A percentile compares a stretch with the other conserved stretches of the same genome.
Evolutionary conservation across 1,140 invertebrate genomes (phyloP).

Genomic region (Drosophila biarmipes): DNA sequence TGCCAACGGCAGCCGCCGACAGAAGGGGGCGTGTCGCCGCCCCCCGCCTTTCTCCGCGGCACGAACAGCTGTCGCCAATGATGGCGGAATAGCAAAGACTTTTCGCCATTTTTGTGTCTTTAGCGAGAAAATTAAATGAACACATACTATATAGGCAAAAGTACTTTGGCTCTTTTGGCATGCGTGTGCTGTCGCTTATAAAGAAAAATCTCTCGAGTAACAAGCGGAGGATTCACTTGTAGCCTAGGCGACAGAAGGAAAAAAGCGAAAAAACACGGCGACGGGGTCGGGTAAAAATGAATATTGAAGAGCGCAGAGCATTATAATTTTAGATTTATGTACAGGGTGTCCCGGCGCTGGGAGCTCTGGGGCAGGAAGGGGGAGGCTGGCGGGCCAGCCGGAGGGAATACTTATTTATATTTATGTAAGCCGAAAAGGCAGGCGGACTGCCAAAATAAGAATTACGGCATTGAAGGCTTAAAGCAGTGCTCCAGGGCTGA

Average conservation of each 20-base stretch:
- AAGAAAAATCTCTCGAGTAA: slow-evolving; percentile 71
- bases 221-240: slow-evolving; percentile 52
- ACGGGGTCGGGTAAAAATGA: slow-evolving; percentile 32
- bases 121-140: slow-evolving; percentile 80
- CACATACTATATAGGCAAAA: slow-evolving; percentile 66
- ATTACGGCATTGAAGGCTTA: slow-evolving; percentile 56
- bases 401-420: slow-evolving; percentile 50
- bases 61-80: slow-evolving; percentile 78
- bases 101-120: slow-evolving; percentile 69
- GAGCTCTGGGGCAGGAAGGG: neutral
- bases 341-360: slow-evolving; percentile 60
- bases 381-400: slow-evolving; percentile 21
- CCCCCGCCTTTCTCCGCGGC: slow-evolving; percentile 13
- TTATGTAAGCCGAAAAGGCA: slow-evolving; percentile 50
- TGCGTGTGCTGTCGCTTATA: slow-evolving; percentile 59
- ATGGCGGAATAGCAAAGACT: slow-evolving; percentile 39
- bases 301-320: slow-evolving; percentile 61
- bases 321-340: slow-evolving; percentile 79
- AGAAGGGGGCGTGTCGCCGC: slow-evolving; percentile 31
- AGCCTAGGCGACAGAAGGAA: slow-evolving; percentile 55
- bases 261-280: slow-evolving; percentile 12
- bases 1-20: slow-evolving; percentile 37
- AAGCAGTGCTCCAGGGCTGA: slow-evolving; percentile 30
- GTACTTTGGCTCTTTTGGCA: slow-evolving; percentile 64
- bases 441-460: slow-evolving; percentile 36